Conservation (phyloP, 2,797 vertebrate genomes). For the Ctenopoma kingsleyae region DNA sequence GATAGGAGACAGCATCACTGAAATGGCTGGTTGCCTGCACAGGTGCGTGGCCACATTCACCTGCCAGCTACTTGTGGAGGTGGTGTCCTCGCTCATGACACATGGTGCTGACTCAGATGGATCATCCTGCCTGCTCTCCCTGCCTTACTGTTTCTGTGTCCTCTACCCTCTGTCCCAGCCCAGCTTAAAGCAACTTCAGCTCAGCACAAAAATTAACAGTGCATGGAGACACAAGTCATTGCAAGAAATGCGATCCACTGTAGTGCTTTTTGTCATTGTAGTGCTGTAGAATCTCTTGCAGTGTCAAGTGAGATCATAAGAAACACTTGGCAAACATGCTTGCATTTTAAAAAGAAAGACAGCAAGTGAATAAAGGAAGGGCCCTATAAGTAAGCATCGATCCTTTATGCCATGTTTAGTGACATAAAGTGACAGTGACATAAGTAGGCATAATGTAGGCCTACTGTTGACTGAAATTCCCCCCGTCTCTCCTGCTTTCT, state of each 20-base stretch:
- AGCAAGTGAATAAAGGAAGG: slow-evolving; percentile 10
- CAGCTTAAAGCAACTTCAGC: slow-evolving; percentile 46
- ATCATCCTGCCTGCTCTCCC: slow-evolving; percentile 49
- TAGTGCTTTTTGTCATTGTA: slow-evolving; percentile 7
- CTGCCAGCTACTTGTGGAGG: slow-evolving; percentile 81
- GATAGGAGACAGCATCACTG: slow-evolving; percentile 51
- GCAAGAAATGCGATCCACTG: slow-evolving; percentile 26
- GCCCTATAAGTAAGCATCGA: slow-evolving; percentile 27
- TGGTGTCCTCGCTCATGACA: slow-evolving; percentile 75
- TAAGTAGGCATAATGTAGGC: slow-evolving; percentile 17
- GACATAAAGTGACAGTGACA: too few species aligned
- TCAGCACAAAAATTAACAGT: slow-evolving; percentile 18
- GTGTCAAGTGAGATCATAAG: slow-evolving; percentile 7
- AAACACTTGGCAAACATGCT: slow-evolving; percentile 4
- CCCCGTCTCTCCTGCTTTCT: slow-evolving; percentile 23
- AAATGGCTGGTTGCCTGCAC: slow-evolving; percentile 64
- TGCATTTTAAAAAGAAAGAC: slow-evolving; percentile 15
- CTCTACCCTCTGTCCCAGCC: slow-evolving; percentile 37
- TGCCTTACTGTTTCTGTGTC: slow-evolving; percentile 40
- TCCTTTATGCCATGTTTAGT: slow-evolving; percentile 26
- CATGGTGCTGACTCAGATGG: slow-evolving; percentile 82
- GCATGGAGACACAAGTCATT: slow-evolving; percentile 34
- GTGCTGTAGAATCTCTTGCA: slow-evolving; percentile 1
- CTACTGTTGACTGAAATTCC: slow-evolving; percentile 12
- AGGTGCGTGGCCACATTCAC: slow-evolving; percentile 79